These are phyloP conservation scores for Neoitamus cyanurus DNA, from an alignment of 2,888 invertebrate genomes.

Conservation along the genomic window DNA sequence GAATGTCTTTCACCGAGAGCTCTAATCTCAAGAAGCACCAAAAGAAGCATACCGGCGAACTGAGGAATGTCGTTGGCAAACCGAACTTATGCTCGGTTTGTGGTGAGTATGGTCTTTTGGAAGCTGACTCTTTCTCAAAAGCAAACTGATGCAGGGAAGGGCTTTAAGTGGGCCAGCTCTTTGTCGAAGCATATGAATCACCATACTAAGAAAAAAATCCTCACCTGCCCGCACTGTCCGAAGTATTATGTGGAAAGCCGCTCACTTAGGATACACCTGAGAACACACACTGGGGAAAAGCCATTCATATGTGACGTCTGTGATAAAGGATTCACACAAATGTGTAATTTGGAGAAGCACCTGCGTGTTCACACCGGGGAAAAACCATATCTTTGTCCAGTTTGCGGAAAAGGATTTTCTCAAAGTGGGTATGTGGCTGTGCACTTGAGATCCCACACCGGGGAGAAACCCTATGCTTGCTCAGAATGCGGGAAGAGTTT, in stretches of 20 bases:
- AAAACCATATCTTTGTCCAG: slow-evolving; percentile 51
- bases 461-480: slow-evolving; percentile 53
- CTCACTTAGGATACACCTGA: slow-evolving; percentile 54
- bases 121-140: not conserved
- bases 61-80: slow-evolving; percentile 66
- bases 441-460: slow-evolving; percentile 52
- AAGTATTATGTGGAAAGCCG: slow-evolving; percentile 68
- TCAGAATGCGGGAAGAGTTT: slow-evolving; percentile 54
- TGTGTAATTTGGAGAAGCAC: slow-evolving; percentile 53
- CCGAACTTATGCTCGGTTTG: slow-evolving; percentile 64
- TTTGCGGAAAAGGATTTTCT: slow-evolving; percentile 51
- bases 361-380: slow-evolving; percentile 52
- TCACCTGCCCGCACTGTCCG: slow-evolving; percentile 66
- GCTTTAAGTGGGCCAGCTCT: slow-evolving; percentile 69
- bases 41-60: slow-evolving; percentile 68
- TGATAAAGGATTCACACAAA: slow-evolving; percentile 52
- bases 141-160: slow-evolving; percentile 58
- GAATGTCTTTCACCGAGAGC: slow-evolving; percentile 35
- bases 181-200: slow-evolving; percentile 69
- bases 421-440: slow-evolving; percentile 51
- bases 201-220: slow-evolving; percentile 68
- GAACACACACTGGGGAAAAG: slow-evolving; percentile 53
- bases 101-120: not conserved
- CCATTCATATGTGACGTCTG: slow-evolving; percentile 52
- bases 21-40: slow-evolving; percentile 64